Percentiles rank a stretch among this genome's conserved stretches.
phyloP scores from a whole-genome alignment of 2,113 vertebrate species.

The Axis porcinus region DNA sequence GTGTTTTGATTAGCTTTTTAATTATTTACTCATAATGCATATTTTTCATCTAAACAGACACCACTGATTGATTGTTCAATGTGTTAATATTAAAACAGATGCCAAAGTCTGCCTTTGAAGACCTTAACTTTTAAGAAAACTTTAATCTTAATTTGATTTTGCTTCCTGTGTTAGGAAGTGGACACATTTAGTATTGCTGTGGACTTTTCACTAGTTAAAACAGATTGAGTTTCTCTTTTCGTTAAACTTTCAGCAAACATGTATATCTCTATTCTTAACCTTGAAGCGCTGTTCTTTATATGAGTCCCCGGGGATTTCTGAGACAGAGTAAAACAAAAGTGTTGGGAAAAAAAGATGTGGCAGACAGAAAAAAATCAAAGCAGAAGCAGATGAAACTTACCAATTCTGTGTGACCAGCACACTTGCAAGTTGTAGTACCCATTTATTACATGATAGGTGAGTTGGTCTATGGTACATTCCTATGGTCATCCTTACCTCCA shows the following conservation, averaged over 20 bases:
- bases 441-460: neutral
- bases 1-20: neutral
- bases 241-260: neutral
- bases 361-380: neutral
- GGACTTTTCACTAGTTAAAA: neutral
- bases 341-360: neutral
- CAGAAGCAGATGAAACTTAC: neutral
- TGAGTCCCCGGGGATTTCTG: neutral
- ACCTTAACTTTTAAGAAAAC: neutral
- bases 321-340: neutral
- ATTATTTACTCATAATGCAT: neutral
- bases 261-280: neutral
- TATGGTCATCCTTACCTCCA: neutral
- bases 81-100: neutral
- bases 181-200: neutral
- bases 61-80: neutral
- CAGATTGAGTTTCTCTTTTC: neutral
- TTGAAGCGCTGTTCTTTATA: neutral
- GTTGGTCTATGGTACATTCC: neutral
- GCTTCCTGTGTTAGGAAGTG: neutral
- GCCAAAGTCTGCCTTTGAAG: neutral
- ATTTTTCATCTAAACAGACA: neutral
- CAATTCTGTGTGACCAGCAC: neutral
- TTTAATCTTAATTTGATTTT: neutral
- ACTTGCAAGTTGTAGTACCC: fast-evolving